These are phyloP conservation scores for Perizoma flavofasciatum DNA, from an alignment of 2,888 invertebrate species.

Conservation along the genomic window DNA sequence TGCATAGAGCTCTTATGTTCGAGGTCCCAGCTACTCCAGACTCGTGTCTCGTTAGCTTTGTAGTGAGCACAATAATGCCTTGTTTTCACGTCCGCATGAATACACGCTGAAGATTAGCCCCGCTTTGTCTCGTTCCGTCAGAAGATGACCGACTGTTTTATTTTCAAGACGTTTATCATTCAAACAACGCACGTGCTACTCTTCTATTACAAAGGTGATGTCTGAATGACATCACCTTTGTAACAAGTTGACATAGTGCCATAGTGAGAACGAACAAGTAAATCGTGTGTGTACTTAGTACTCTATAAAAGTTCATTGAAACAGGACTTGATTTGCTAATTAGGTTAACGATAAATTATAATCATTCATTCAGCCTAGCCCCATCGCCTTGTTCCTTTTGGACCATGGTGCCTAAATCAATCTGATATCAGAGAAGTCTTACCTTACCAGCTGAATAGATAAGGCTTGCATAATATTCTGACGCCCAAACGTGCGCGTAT, in stretches of 20 bases:
- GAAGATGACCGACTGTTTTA: slow-evolving; percentile 55
- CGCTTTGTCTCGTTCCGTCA: slow-evolving; percentile 51
- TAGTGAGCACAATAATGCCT: slow-evolving; percentile 55
- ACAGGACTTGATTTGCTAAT: slow-evolving; percentile 30
- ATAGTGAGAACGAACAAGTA: slow-evolving; percentile 27
- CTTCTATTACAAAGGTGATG: slow-evolving; percentile 35
- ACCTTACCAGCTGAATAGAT: slow-evolving; percentile 19
- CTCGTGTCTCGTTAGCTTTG: slow-evolving; percentile 44
- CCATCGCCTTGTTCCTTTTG: neutral
- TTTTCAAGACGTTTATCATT: slow-evolving; percentile 54
- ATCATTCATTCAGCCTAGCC: slow-evolving; percentile 9
- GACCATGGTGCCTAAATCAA: no score
- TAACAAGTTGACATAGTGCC: no score
- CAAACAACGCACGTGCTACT: slow-evolving; percentile 47
- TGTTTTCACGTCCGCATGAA: slow-evolving; percentile 64
- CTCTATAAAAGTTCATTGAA: slow-evolving; percentile 23
- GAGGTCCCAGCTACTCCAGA: slow-evolving; percentile 30
- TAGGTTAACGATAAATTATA: slow-evolving; percentile 16
- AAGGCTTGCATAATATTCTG: slow-evolving; percentile 23
- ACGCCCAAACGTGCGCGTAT: slow-evolving; percentile 13
- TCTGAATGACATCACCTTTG: no score
- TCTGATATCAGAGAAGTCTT: slow-evolving; percentile 13
- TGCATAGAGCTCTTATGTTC: slow-evolving; percentile 31
- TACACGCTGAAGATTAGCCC: slow-evolving; percentile 57
- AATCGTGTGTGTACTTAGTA: slow-evolving; percentile 7